Conservation (phyloP, 2,797 vertebrate genomes). For the Sebastes glaucus region DNA sequence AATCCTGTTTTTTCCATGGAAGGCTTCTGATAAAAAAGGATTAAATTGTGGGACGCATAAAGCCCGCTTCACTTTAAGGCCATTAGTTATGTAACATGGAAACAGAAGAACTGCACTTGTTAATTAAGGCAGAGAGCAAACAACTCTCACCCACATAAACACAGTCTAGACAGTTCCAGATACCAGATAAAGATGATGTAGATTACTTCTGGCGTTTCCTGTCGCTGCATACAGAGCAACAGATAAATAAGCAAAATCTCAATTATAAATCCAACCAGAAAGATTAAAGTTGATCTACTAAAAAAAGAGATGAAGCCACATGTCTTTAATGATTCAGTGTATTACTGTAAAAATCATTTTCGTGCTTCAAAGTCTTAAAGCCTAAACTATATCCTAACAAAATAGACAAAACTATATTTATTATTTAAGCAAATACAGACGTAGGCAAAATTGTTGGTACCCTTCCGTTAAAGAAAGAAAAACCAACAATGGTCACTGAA, state of each 20-base stretch:
- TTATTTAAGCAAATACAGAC: neutral
- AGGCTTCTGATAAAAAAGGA: neutral
- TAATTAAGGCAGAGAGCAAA: conserved; percentile 15
- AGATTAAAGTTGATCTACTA: neutral
- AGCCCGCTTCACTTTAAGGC: neutral
- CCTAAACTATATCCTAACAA: neutral
- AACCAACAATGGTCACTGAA: too few species aligned
- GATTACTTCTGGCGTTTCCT: conserved; percentile 41
- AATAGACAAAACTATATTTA: neutral
- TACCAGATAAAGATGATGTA: conserved; percentile 29
- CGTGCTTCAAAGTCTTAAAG: neutral
- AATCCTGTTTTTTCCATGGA: neutral
- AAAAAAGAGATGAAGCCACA: neutral
- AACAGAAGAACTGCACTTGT: conserved; percentile 6
- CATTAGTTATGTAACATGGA: conserved; percentile 6
- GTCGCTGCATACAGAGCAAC: neutral
- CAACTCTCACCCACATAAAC: conserved; percentile 52
- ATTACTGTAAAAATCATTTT: neutral
- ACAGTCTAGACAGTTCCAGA: conserved; percentile 55
- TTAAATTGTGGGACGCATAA: neutral
- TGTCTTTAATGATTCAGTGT: neutral
- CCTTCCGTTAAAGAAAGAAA: too few species aligned
- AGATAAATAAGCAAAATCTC: conserved; percentile 18
- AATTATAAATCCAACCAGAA: neutral
- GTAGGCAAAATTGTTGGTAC: too few species aligned